phyloP scores from a whole-genome alignment of 2,113 vertebrate species.

The Xenopus laevis region DNA sequence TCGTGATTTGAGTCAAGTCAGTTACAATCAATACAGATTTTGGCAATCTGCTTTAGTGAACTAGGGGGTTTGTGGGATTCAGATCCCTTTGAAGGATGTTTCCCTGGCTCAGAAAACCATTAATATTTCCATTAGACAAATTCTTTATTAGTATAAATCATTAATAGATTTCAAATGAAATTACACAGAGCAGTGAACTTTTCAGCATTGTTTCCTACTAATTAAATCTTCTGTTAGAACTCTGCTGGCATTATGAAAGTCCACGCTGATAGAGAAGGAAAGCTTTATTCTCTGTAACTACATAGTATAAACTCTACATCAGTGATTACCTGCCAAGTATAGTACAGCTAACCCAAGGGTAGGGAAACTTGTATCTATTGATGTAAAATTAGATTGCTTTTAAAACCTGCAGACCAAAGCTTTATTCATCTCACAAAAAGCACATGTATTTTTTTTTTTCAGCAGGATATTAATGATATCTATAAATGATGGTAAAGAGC shows the following conservation, averaged over 20 bases:
- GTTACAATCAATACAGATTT: too few species aligned
- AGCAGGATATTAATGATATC: constrained; percentile 35
- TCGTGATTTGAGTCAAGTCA: too few species aligned
- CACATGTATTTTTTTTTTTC: constrained; percentile 11
- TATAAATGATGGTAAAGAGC: constrained; percentile 13
- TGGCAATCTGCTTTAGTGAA: too few species aligned
- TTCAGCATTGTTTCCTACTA: constrained; percentile 7
- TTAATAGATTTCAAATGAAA: not conserved
- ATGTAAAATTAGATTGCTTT: constrained; percentile 38
- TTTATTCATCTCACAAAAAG: constrained; percentile 16
- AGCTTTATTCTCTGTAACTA: constrained; percentile 34
- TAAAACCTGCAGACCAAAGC: constrained; percentile 35
- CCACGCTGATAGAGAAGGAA: constrained; percentile 9
- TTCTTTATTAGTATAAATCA: not conserved
- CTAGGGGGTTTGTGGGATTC: too few species aligned
- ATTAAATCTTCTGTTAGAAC: constrained; percentile 27
- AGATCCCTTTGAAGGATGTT: too few species aligned
- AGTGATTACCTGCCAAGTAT: constrained; percentile 31
- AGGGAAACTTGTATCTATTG: constrained; percentile 18
- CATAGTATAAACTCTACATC: constrained; percentile 30
- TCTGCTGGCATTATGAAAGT: constrained; percentile 8
- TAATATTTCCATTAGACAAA: too few species aligned
- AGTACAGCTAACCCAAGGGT: constrained; percentile 33
- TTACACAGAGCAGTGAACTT: not conserved
- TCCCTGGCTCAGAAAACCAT: too few species aligned